Evolutionary conservation across 2,113 vertebrate species (phyloP), one percentile per base, ranked within the genome.

Genomic region (Eulemur rufifrons): DNA sequence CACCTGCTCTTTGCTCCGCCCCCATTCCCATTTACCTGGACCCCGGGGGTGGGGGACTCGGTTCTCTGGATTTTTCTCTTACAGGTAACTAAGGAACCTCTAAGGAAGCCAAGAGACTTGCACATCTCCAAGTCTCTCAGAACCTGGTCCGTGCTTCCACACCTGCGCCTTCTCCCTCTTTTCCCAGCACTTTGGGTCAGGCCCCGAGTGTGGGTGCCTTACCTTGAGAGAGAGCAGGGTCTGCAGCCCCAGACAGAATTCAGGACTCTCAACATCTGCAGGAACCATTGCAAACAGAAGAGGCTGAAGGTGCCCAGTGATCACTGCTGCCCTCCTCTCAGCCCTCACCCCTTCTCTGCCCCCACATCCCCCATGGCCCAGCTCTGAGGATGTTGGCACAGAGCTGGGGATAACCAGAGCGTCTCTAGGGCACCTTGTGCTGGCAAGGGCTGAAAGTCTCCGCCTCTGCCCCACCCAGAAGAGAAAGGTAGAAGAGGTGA

Each of bases 161-260:
- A 17, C 63, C 66, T 82, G 34, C 1, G 13, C 61, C 71, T 47
- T 68, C 68, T 23, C 5, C 59, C 56, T 45, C 25, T 34, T 74
- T 52, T 20, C 37, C 92, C 39, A 18, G 74, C 12, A 14, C 47
- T n/a, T 6, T 32, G 85, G 39, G 21, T 74, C 56, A 69, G 86
- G 61, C n/a, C 68, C 81, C 29, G 27, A 50, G 59, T 21, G 13
- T 27, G 37, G 29, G 34, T 8, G 8, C 23, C 99, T 99, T 99
- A 99, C 99, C 99, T 99, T 99, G 81, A 99, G 99, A 97, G 99
- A 98, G 83, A 99, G 95, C 97, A 99, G 98, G 73, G 99, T 99
- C 96, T 99, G 99, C 61, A 99, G 98, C 85, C 99, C 99, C 77
- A 99, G 98, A 96, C 99, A 99, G 94, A 99, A 98, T 81, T 99